phyloP scores from a whole-genome alignment of 2,888 invertebrate species.

The Agrypnus murinus region DNA sequence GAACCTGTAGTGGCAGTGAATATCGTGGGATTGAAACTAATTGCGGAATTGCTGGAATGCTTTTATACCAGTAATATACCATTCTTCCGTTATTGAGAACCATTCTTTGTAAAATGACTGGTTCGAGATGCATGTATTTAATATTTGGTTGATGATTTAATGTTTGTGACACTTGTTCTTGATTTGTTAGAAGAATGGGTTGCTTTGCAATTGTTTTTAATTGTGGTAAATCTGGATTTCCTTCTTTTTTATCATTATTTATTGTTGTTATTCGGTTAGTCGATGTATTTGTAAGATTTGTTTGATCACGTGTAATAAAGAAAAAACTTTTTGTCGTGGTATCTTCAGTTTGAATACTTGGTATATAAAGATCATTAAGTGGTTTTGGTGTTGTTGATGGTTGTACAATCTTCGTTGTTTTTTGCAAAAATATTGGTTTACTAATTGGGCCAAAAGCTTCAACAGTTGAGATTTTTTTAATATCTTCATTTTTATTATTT shows the following conservation, averaged over 20 bases:
- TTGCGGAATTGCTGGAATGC: constrained; percentile 59
- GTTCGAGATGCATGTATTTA: constrained; percentile 67
- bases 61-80: constrained; percentile 67
- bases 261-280: too few relatives aligned
- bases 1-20: background rate
- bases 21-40: constrained; percentile 8
- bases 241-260: too few relatives aligned
- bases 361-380: background rate
- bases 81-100: constrained; percentile 66
- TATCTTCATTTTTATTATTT: background rate
- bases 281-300: background rate
- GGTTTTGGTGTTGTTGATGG: background rate
- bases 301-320: constrained; percentile 2
- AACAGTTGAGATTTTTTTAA: constrained; percentile 24
- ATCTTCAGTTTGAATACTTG: constrained; percentile 5
- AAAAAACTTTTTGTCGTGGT: too few relatives aligned
- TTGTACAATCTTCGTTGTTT: constrained; percentile 26
- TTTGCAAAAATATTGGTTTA: constrained; percentile 47
- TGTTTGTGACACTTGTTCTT: too few relatives aligned
- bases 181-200: too few relatives aligned
- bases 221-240: too few relatives aligned
- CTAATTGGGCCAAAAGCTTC: constrained; percentile 46
- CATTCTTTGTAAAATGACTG: constrained; percentile 68
- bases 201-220: too few relatives aligned
- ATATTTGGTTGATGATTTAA: constrained; percentile 53